Evolutionary conservation across 2,797 vertebrate species (phyloP), one percentile per base, ranked within the genome.

Genomic region (Pseudocheirus occidentalis): DNA sequence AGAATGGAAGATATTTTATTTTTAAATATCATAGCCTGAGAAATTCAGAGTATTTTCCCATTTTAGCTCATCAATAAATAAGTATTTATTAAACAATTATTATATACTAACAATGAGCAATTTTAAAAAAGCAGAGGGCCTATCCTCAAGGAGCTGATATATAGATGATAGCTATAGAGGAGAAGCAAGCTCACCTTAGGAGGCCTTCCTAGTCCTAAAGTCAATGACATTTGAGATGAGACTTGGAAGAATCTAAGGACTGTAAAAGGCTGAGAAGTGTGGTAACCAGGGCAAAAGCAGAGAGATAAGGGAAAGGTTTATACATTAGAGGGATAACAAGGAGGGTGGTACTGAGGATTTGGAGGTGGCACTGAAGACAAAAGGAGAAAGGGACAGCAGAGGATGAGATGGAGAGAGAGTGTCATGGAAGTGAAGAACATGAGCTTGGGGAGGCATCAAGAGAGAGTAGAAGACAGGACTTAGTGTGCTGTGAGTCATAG

Each of bases 1-100:
- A 93, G 59, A 91, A 34, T 62, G 24, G 91, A 90, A 29, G 3
- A 40, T 66, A 91, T 50, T 96, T 94, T 92, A 27, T 91, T 2
- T 54, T 93, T 34, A 94, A 87, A 90, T 1, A 54, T 1, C 73
- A 90, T 54, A 57, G 5, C 0, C 0, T 31, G 11, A 91, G 11
- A 50, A 90, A 92, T 91, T 40, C 5, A 56, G 2, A 92, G 66
- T 16, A 6, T 2, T 4, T 92, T 55, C 3, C 6, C 54, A 1
- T 54, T 55, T 59, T 6, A 56, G 92, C 56, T 28, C 21, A 58
- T 40, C 81, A 18, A 90, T 62, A 81, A 57, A 90, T 53, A 55
- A 89, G n/a, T 62, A 94, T 5, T 73, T 73, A 40, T 73, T n/a
- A 40, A n/a, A 28, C 14, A 73, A 14, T 66, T 34, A 11, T 31